phyloP scores from a whole-genome alignment of 2,888 invertebrate genomes.

The Magallana nippona region DNA sequence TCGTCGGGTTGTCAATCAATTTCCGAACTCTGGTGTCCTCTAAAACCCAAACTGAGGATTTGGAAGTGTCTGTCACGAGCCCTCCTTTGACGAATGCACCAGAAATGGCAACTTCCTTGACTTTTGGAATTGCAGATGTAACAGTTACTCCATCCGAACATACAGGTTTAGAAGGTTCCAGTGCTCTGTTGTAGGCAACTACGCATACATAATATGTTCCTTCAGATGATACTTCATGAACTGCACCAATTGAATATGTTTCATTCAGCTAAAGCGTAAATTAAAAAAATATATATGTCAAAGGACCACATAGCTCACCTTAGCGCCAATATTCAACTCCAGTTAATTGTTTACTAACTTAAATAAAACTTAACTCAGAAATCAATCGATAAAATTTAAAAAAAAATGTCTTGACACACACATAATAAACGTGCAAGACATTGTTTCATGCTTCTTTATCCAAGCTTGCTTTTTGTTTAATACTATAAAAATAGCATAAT shows the following conservation, averaged over 20 bases:
- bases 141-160: slow-evolving; percentile 70
- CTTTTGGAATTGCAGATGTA: slow-evolving; percentile 55
- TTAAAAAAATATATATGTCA: background rate
- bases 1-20: slow-evolving; percentile 46
- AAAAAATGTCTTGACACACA: too few species aligned
- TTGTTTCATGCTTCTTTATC: too few species aligned
- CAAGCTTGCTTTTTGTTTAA: too few species aligned
- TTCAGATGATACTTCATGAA: slow-evolving; percentile 52
- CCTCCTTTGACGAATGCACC: slow-evolving; percentile 56
- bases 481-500: too few species aligned
- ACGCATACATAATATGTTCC: slow-evolving; percentile 66
- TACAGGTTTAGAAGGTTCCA: slow-evolving; percentile 62
- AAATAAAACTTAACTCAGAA: too few species aligned
- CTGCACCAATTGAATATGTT: slow-evolving; percentile 49
- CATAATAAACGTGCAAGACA: too few species aligned
- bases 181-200: slow-evolving; percentile 66
- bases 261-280: slow-evolving; percentile 39
- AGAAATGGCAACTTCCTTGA: slow-evolving; percentile 55
- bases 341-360: too few species aligned
- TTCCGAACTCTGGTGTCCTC: slow-evolving; percentile 50
- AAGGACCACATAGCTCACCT: too few species aligned
- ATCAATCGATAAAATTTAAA: too few species aligned
- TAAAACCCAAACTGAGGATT: slow-evolving; percentile 51
- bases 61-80: slow-evolving; percentile 50
- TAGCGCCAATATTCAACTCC: too few species aligned